Percentiles rank a stretch among this genome's conserved stretches.
These are phyloP conservation scores for Pseudomyrmex flavicornis DNA, from an alignment of 1,140 invertebrate genomes.

Conservation along the genomic window DNA sequence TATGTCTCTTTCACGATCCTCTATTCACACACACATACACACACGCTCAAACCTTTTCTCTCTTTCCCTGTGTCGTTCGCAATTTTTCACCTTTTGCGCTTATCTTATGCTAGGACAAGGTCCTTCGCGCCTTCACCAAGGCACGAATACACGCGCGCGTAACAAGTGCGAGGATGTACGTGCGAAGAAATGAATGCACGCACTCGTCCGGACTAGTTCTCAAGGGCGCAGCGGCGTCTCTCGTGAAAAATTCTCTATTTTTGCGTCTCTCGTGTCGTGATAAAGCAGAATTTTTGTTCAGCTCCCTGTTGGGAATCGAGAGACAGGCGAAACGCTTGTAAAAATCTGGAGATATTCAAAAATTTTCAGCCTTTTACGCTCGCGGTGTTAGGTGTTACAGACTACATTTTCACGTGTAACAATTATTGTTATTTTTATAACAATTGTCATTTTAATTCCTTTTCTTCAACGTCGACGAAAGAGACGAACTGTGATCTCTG, in stretches of 20 bases:
- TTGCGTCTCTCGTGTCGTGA: not conserved
- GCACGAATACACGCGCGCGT: constrained; percentile 22
- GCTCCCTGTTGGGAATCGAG: not conserved
- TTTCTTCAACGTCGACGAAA: too few relatives aligned
- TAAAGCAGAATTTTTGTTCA: constrained; percentile 23
- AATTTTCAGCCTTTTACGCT: not conserved
- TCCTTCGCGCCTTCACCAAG: constrained; percentile 29
- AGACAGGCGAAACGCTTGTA: not conserved
- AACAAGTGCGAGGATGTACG: constrained; percentile 10
- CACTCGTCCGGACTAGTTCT: constrained; percentile 25
- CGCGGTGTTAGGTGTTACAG: not conserved
- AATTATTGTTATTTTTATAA: not conserved
- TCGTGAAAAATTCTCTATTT: constrained; percentile 34
- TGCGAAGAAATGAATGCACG: constrained; percentile 41
- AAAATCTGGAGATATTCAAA: not conserved
- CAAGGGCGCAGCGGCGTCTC: not conserved
- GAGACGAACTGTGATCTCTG: too few relatives aligned
- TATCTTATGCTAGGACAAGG: constrained; percentile 33
- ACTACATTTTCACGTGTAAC: not conserved
- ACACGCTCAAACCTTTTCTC: not conserved
- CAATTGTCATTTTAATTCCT: not conserved
- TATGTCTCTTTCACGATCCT: not conserved
- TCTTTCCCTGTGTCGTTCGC: not conserved
- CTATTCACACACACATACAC: not conserved
- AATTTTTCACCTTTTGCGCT: constrained; percentile 56